Evolutionary conservation across 1,140 invertebrate species (phyloP).

Genomic region (Meteorus sp.): DNA sequence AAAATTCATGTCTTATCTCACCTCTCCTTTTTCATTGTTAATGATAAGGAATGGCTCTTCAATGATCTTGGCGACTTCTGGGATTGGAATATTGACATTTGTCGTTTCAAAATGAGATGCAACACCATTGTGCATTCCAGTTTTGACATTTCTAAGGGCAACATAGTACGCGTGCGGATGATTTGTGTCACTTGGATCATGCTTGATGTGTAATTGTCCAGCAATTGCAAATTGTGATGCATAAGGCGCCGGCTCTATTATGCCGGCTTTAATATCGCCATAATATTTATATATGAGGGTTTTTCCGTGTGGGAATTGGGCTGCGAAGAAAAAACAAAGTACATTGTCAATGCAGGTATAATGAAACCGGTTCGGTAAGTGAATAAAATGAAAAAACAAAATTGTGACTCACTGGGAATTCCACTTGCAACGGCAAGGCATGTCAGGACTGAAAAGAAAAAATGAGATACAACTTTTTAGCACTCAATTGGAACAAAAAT

Average conservation of each 20-base stretch:
- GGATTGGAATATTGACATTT: conserved; percentile 18
- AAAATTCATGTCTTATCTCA: background rate
- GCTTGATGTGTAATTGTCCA: conserved; percentile 44
- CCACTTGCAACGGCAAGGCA: conserved; percentile 31
- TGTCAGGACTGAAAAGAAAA: conserved; percentile 33
- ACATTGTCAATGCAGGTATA: background rate
- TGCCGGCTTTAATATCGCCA: conserved; percentile 44
- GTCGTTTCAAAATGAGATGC: background rate
- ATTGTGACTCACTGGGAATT: conserved; percentile 32
- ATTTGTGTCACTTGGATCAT: conserved; percentile 29
- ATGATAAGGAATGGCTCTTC: conserved; percentile 42
- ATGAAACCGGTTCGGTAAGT: background rate
- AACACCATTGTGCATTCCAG: conserved; percentile 45
- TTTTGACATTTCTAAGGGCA: conserved; percentile 41
- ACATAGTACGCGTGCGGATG: conserved; percentile 38
- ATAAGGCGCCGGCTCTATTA: conserved; percentile 42
- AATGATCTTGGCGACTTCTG: conserved; percentile 33
- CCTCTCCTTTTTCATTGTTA: conserved; percentile 27
- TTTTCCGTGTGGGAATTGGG: conserved; percentile 42
- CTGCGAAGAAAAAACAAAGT: conserved; percentile 24
- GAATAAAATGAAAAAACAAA: background rate
- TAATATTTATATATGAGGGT: conserved; percentile 50
- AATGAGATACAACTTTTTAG: conserved; percentile 4
- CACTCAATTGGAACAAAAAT: too few relatives aligned
- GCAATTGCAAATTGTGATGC: conserved; percentile 45